A percentile compares a stretch with the other conserved stretches of the same genome.
Evolutionary conservation across 2,888 invertebrate genomes (phyloP).

Genomic region (Caenorhabditis virilis): DNA sequence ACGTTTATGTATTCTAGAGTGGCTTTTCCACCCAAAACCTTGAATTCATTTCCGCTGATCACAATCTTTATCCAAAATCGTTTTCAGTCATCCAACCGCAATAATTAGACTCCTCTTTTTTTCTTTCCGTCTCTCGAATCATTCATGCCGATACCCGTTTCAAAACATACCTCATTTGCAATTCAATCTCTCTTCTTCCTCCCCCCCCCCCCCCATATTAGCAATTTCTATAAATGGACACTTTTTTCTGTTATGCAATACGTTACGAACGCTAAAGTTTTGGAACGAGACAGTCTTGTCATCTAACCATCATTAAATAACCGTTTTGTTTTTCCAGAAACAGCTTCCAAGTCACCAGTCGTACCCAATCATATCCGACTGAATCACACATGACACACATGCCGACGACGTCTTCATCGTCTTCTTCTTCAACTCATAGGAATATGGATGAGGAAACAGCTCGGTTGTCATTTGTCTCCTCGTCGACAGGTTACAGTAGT

Average conservation of each 20-base stretch:
- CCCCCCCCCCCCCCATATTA: background rate
- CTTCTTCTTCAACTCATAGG: too few species aligned
- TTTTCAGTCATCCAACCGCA: conserved; percentile 8
- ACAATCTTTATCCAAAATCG: background rate
- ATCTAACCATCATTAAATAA: too few species aligned
- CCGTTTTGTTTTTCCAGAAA: too few species aligned
- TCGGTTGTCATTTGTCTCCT: conserved; percentile 55
- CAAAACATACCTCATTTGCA: background rate
- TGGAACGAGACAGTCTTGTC: too few species aligned
- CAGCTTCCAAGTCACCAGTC: conserved; percentile 21
- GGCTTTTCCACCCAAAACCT: background rate
- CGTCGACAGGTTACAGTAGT: conserved; percentile 59
- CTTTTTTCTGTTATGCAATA: too few species aligned
- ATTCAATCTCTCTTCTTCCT: background rate
- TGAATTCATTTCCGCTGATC: background rate
- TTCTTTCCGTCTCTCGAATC: background rate
- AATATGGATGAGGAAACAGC: conserved; percentile 39
- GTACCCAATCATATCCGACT: conserved; percentile 32
- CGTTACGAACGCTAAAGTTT: too few species aligned
- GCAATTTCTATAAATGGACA: too few species aligned
- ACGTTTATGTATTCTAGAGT: too few species aligned
- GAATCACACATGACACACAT: conserved; percentile 22
- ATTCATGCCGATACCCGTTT: background rate
- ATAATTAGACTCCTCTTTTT: conserved; percentile 17
- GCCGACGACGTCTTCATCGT: too few species aligned